A percentile compares a stretch with the other conserved stretches of the same genome.
These are phyloP conservation scores for Pseudomyrmex pallidus DNA, from an alignment of 1,140 invertebrate species.

Conservation along the genomic window DNA sequence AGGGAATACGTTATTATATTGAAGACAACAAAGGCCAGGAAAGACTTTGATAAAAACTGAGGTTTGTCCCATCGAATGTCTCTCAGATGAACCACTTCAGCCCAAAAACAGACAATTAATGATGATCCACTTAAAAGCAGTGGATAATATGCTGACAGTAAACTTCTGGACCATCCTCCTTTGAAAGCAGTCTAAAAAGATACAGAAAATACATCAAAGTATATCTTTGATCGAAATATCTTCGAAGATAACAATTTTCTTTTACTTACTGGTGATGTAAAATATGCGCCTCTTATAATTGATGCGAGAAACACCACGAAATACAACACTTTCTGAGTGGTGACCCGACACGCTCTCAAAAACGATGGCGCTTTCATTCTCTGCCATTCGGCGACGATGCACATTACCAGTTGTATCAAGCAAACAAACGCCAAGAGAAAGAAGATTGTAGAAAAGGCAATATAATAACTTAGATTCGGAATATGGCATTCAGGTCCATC, in stretches of 20 bases:
- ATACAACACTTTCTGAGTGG: slow-evolving; percentile 96
- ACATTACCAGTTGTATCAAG: slow-evolving; percentile 94
- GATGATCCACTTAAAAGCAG: slow-evolving; percentile 95
- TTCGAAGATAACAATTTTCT: not conserved
- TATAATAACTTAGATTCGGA: slow-evolving; percentile 88
- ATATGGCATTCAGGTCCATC: slow-evolving; percentile 88
- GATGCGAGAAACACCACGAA: slow-evolving; percentile 95
- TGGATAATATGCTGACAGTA: slow-evolving; percentile 96
- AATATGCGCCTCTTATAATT: slow-evolving; percentile 94
- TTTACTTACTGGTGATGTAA: slow-evolving; percentile 92
- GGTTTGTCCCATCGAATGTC: slow-evolving; percentile 94
- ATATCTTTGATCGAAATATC: not conserved
- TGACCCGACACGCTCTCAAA: slow-evolving; percentile 92
- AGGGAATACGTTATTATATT: slow-evolving; percentile 95
- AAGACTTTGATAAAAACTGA: slow-evolving; percentile 96
- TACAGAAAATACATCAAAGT: slow-evolving; percentile 10
- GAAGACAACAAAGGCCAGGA: slow-evolving; percentile 95
- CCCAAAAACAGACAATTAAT: slow-evolving; percentile 97
- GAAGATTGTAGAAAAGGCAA: slow-evolving; percentile 92
- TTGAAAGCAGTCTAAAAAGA: slow-evolving; percentile 90
- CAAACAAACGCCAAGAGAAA: slow-evolving; percentile 94
- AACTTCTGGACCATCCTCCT: slow-evolving; percentile 92
- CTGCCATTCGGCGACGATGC: slow-evolving; percentile 92
- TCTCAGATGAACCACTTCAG: slow-evolving; percentile 96
- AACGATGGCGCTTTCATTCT: slow-evolving; percentile 93